phyloP scores from a whole-genome alignment of 2,113 vertebrate genomes.

The Ahaetulla prasina region DNA sequence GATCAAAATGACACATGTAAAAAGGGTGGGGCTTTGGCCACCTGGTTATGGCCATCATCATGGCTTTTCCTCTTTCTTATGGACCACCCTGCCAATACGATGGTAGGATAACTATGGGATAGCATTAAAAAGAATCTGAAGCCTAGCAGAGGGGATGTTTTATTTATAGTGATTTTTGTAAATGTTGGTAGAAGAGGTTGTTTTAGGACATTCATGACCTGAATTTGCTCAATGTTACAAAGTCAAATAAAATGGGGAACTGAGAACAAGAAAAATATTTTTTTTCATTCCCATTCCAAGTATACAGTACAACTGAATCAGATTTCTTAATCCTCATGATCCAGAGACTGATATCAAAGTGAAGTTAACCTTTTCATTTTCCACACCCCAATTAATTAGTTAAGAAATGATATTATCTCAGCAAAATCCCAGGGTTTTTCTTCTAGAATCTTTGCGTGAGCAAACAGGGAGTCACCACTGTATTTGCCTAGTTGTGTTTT shows the following conservation, averaged over 20 bases:
- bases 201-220: not conserved
- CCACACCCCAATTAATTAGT: not conserved
- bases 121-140: not conserved
- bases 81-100: not conserved
- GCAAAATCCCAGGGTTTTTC: constrained; percentile 10
- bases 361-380: fast-evolving
- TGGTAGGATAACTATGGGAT: not conserved
- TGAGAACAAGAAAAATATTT: not conserved
- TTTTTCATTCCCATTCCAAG: constrained; percentile 9
- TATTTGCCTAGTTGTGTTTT: constrained; percentile 47
- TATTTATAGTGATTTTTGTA: not conserved
- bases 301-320: not conserved
- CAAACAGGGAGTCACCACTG: constrained; percentile 37
- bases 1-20: not conserved
- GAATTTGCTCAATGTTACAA: constrained; percentile 32
- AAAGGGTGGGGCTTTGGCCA: not conserved
- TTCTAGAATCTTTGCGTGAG: constrained; percentile 9
- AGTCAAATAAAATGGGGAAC: not conserved
- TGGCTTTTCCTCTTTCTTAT: not conserved
- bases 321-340: not conserved
- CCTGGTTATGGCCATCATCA: not conserved
- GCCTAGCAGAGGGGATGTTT: not conserved
- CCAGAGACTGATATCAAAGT: not conserved
- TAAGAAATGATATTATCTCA: constrained; percentile 15
- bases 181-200: not conserved